Evolutionary conservation across 2,113 vertebrate genomes (phyloP).

Genomic region (Oplegnathus fasciatus): DNA sequence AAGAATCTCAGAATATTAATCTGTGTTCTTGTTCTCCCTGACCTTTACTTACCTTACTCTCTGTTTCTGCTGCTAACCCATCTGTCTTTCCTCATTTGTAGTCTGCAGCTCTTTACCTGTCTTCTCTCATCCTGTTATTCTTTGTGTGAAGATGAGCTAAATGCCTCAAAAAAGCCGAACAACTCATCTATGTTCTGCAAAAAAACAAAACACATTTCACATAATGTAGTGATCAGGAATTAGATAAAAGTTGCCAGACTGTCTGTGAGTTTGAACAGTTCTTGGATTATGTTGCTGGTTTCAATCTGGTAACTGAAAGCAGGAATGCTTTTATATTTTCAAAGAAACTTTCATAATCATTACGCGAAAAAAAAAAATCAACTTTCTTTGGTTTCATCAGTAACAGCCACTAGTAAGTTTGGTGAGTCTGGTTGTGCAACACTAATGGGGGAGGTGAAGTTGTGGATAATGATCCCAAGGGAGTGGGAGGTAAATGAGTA

Average conservation of each 20-base stretch:
- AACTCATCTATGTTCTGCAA: background rate
- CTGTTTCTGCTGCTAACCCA: background rate
- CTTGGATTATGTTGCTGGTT: background rate
- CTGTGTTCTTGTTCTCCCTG: background rate
- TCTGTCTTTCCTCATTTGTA: slow-evolving; percentile 3
- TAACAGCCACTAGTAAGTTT: background rate
- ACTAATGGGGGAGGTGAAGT: background rate
- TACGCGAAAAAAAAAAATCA: background rate
- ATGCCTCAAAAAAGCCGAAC: background rate
- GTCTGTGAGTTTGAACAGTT: background rate
- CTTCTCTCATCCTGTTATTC: slow-evolving; percentile 1
- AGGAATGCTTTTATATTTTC: background rate
- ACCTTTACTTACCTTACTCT: slow-evolving; percentile 4
- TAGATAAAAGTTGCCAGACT: slow-evolving; percentile 2
- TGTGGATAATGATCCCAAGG: slow-evolving; percentile 6
- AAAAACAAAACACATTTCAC: background rate
- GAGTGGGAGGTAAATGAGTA: slow-evolving; percentile 40
- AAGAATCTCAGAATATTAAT: slow-evolving; percentile 48
- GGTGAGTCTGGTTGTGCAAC: slow-evolving; percentile 25
- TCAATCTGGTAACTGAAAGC: slow-evolving; percentile 13
- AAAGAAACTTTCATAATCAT: background rate
- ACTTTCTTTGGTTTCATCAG: background rate
- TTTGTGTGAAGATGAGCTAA: background rate
- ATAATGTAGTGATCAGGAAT: slow-evolving; percentile 6
- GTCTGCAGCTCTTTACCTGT: background rate